phyloP scores from a whole-genome alignment of 1,140 invertebrate species.

The Drosophila cardini region DNA sequence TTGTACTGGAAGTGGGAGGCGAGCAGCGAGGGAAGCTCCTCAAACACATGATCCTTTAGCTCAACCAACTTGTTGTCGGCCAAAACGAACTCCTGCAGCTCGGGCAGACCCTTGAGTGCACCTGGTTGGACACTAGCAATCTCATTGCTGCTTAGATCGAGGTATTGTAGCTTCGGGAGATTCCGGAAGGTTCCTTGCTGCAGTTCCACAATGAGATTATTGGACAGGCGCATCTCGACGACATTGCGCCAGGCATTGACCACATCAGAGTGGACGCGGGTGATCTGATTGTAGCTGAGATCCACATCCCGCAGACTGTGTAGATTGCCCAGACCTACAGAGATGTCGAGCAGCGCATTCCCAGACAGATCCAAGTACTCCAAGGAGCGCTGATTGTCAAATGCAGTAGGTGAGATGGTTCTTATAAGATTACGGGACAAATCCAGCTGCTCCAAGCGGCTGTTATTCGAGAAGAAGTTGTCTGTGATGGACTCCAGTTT shows the following conservation, averaged over 20 bases:
- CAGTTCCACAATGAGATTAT: conserved; percentile 91
- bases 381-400: conserved; percentile 89
- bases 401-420: conserved; percentile 88
- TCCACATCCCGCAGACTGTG: conserved; percentile 89
- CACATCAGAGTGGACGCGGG: conserved; percentile 88
- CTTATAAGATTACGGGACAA: conserved; percentile 91
- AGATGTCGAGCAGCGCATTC: conserved; percentile 90
- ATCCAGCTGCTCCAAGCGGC: conserved; percentile 88
- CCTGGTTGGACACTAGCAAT: conserved; percentile 91
- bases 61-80: conserved; percentile 90
- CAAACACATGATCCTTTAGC: conserved; percentile 90
- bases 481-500: conserved; percentile 89
- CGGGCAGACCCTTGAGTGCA: conserved; percentile 90
- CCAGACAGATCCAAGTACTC: conserved; percentile 91
- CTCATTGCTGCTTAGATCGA: conserved; percentile 93
- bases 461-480: conserved; percentile 88
- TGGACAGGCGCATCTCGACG: conserved; percentile 88
- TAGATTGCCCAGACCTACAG: conserved; percentile 89
- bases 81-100: conserved; percentile 91
- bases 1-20: conserved; percentile 93
- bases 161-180: conserved; percentile 88
- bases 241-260: conserved; percentile 89
- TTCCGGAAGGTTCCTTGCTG: conserved; percentile 90
- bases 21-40: conserved; percentile 90
- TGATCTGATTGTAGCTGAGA: conserved; percentile 92